A percentile compares a stretch with the other conserved stretches of the same genome.
Conservation (phyloP, 2,797 vertebrate species). For the Hybognathus amarus region DNA sequence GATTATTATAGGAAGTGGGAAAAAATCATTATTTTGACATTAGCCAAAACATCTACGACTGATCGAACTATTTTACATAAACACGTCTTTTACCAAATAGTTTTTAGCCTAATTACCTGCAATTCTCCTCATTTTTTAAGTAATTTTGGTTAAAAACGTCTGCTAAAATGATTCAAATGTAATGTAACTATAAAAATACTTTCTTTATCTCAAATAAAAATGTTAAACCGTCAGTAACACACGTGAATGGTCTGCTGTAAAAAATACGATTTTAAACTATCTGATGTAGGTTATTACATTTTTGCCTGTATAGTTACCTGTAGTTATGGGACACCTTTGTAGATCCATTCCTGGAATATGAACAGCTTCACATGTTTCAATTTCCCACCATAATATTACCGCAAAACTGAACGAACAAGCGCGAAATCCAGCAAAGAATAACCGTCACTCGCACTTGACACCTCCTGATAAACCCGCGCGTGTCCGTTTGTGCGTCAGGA, state of each 20-base stretch:
- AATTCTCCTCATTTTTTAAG: no score
- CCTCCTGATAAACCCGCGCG: conserved; percentile 18
- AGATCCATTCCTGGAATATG: conserved; percentile 29
- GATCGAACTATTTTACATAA: not conserved
- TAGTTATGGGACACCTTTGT: not conserved
- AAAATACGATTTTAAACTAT: not conserved
- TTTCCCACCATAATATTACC: not conserved
- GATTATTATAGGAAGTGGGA: not conserved
- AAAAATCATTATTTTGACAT: not conserved
- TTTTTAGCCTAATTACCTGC: no score
- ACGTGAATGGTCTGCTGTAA: no score
- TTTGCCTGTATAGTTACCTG: not conserved
- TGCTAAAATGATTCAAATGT: no score
- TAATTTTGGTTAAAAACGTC: no score
- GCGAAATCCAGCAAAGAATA: conserved; percentile 22
- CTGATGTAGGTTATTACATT: not conserved
- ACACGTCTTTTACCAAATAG: not conserved
- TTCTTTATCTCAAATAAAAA: not conserved
- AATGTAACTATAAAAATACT: not conserved
- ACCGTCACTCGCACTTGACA: conserved; percentile 13
- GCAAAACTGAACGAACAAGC: not conserved
- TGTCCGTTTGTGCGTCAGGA: conserved; percentile 14
- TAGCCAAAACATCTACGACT: not conserved
- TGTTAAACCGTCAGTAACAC: not conserved
- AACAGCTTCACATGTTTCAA: not conserved